phyloP scores from a whole-genome alignment of 2,797 vertebrate genomes.

The Capromys pilorides region DNA sequence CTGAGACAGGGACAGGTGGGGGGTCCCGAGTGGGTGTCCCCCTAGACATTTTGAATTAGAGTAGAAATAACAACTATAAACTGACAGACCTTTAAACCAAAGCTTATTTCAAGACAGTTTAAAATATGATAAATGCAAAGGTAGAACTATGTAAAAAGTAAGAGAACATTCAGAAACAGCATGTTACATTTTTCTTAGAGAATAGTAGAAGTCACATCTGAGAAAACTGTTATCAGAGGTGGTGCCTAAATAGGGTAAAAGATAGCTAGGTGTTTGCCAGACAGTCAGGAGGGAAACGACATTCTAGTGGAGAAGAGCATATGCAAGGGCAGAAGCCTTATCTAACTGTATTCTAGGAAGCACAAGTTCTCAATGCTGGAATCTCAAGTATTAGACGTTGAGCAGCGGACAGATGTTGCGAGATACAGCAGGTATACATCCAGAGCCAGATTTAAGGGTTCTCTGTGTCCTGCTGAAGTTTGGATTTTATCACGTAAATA shows the following conservation, averaged over 20 bases:
- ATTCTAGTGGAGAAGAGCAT: neutral
- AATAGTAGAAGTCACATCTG: conserved; percentile 4
- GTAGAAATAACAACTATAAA: conserved; percentile 37
- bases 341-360: neutral
- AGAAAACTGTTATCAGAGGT: conserved; percentile 40
- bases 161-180: conserved; percentile 24
- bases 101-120: conserved; percentile 38
- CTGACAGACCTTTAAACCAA: conserved; percentile 18
- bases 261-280: neutral
- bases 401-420: neutral
- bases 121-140: conserved; percentile 3
- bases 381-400: neutral
- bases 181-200: conserved; percentile 49
- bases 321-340: neutral
- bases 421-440: neutral
- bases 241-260: neutral
- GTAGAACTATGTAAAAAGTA: conserved; percentile 25
- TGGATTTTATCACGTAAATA: conserved; percentile 31
- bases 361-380: neutral
- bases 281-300: neutral
- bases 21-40: too few relatives aligned
- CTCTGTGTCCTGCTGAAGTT: neutral
- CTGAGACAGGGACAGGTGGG: too few relatives aligned
- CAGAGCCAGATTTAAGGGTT: neutral
- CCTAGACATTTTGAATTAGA: conserved; percentile 19